phyloP scores from a whole-genome alignment of 2,888 invertebrate species.

The Coelinius sp. region DNA sequence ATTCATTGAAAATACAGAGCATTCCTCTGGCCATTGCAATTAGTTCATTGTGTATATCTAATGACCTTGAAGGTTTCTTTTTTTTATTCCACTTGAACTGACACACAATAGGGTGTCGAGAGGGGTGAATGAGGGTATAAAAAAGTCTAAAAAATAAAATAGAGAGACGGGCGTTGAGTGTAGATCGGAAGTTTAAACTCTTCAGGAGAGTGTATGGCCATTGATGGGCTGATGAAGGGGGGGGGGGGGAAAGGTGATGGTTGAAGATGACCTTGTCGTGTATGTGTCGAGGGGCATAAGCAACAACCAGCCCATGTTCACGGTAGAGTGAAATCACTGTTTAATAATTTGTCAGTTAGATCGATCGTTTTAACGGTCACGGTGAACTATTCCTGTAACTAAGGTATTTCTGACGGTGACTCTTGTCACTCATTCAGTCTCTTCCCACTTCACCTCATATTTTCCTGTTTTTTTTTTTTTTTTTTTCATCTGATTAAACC shows the following conservation, averaged over 20 bases:
- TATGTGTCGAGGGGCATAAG: conserved; percentile 21
- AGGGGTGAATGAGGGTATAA: neutral
- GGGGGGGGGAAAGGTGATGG: neutral
- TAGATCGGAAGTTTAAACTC: conserved; percentile 28
- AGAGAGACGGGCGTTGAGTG: neutral
- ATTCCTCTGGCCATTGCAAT: conserved; percentile 11
- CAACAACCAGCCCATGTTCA: conserved; percentile 12
- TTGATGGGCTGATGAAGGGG: conserved; percentile 28
- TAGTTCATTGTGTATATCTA: conserved; percentile 5
- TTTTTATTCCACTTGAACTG: conserved; percentile 25
- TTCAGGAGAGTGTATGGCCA: conserved; percentile 22
- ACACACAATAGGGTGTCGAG: neutral
- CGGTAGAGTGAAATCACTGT: conserved; percentile 43
- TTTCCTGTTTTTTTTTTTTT: neutral
- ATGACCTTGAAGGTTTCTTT: conserved; percentile 12
- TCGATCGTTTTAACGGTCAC: conserved; percentile 58
- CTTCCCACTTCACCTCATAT: neutral
- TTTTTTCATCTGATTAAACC: neutral
- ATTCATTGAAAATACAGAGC: conserved; percentile 6
- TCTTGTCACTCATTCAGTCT: conserved; percentile 20
- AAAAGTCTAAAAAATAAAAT: neutral
- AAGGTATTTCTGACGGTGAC: conserved; percentile 48
- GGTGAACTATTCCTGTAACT: conserved; percentile 56
- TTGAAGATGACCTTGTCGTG: conserved; percentile 47
- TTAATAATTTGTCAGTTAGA: conserved; percentile 56